phyloP scores from a whole-genome alignment of 2,113 vertebrate species.

The Trogon melanurus region DNA sequence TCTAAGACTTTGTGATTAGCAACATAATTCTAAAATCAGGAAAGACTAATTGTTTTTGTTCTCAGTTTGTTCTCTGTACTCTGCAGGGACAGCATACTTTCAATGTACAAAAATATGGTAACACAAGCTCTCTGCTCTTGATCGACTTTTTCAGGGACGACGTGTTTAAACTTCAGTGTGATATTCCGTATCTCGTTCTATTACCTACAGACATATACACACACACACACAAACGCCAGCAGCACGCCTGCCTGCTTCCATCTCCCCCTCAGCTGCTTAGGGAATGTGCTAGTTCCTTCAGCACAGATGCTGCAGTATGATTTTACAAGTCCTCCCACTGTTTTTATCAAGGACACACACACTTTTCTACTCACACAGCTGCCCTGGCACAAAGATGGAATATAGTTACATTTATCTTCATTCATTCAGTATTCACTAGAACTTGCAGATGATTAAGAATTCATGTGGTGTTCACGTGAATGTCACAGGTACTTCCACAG shows the following conservation, averaged over 20 bases:
- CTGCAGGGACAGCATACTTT: neutral
- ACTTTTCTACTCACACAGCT: slow-evolving; percentile 14
- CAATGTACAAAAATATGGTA: neutral
- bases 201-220: neutral
- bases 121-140: neutral
- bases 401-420: neutral
- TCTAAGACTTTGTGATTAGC: too few species aligned
- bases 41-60: neutral
- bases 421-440: slow-evolving; percentile 6
- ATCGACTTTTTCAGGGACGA: neutral
- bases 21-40: neutral
- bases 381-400: neutral
- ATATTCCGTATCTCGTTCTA: neutral
- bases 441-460: slow-evolving; percentile 11
- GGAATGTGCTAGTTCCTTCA: neutral
- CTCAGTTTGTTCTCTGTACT: neutral
- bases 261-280: neutral
- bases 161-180: neutral
- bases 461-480: neutral
- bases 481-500: slow-evolving; percentile 3
- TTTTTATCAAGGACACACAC: neutral
- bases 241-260: neutral
- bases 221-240: neutral
- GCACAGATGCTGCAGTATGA: neutral
- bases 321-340: neutral